Percentiles rank a stretch among this genome's conserved stretches.
Conservation (phyloP, 92 coral and sea anemone species). For the Virgularia gustaviana region DNA sequence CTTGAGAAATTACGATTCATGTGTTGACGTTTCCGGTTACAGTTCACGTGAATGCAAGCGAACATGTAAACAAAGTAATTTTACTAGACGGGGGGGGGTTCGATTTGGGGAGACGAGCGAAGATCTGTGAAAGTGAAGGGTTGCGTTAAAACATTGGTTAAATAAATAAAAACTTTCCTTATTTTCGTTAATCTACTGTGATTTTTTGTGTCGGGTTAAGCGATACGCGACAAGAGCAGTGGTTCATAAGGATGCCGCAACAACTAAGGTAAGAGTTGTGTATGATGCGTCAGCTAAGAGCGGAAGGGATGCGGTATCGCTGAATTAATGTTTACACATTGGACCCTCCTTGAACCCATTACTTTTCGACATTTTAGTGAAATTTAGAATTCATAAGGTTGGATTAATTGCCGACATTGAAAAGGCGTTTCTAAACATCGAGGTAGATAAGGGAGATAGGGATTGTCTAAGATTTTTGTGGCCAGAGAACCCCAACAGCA, state of each 20-base stretch:
- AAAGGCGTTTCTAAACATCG: constrained; percentile 42
- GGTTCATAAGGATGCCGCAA: constrained; percentile 11
- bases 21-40: neutral
- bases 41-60: too few relatives aligned
- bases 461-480: constrained; percentile 46
- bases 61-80: neutral
- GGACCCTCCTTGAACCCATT: constrained; percentile 37
- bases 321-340: constrained; percentile 10
- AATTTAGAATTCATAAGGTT: constrained; percentile 36
- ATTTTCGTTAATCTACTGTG: too few relatives aligned
- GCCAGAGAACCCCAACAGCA: constrained; percentile 37
- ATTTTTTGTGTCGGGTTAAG: too few relatives aligned
- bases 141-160: too few relatives aligned
- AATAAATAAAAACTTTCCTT: too few relatives aligned
- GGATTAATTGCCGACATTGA: constrained; percentile 40
- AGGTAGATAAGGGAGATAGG: constrained; percentile 30
- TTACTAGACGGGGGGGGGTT: too few relatives aligned
- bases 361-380: constrained; percentile 29
- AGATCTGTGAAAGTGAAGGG: too few relatives aligned
- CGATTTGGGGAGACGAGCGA: too few relatives aligned
- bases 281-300: too few relatives aligned
- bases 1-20: neutral
- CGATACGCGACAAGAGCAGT: too few relatives aligned
- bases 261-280: too few relatives aligned
- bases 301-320: constrained; percentile 7